Evolutionary conservation across 2,888 invertebrate species (phyloP), one percentile per base, ranked within the genome.

Genomic region (Prosopocoilus inquinatus): DNA sequence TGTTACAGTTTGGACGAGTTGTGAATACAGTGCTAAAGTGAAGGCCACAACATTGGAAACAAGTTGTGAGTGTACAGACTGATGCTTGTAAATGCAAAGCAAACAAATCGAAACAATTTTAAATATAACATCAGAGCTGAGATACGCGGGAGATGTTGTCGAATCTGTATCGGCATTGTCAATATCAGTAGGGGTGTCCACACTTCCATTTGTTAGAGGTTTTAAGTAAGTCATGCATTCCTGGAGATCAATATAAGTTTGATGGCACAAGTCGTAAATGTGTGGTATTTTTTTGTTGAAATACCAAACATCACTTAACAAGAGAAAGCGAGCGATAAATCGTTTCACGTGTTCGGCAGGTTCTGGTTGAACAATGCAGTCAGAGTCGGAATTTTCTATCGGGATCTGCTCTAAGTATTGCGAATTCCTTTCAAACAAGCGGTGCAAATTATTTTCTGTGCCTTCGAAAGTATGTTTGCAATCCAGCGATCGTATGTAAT

Each of bases 401-500:
- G 75, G 73, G 61, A 81, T 64, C 57, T 80, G 75, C 60, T 86
- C 84, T 66, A 83, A 77, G 70, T 81, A 83, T 65, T 84, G 84
- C 1, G 81, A 80, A 72, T 88, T 88, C 69, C 87, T 84, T 62
- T 85, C 85, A 74, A 88, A 86, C 59, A 88, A 79, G 69, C 90
- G 86, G 51, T 84, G 84, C 45, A 96, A 79, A 78, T 96, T 96
- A 43, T 90, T 91, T 69, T 90, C 87, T 12, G 95, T 94, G 39
- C 95, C 91, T 68, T 94, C 94, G 80, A 96, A 96, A 35, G 90
- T 85, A 67, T 88, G 82, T 58, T 84, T 80, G 74, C 92, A 90
- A 59, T 83, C 83, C 59, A 87, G 80, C 73, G 96, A 94, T 76
- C 94, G 85, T 66, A 96, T 85, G 71, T 96, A 96, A 76, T 91